Evolutionary conservation across 2,888 invertebrate species (phyloP).

Genomic region (Orchesellides sinensis): DNA sequence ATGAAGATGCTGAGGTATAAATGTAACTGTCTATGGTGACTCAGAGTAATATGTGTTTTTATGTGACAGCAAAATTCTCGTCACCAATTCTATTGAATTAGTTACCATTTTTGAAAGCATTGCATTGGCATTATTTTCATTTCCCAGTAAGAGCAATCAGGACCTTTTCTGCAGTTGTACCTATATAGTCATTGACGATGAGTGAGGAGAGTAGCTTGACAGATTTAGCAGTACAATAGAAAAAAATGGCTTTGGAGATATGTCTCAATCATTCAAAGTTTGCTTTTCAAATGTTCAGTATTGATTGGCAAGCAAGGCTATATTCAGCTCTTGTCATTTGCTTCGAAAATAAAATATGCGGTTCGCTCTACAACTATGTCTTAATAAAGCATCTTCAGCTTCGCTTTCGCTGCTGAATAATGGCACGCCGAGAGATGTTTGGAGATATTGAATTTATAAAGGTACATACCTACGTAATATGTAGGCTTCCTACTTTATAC

Average conservation of each 20-base stretch:
- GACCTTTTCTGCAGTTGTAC: constrained; percentile 27
- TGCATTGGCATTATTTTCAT: constrained; percentile 16
- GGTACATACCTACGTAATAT: too few species aligned
- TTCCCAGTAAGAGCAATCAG: constrained; percentile 33
- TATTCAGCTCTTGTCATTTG: constrained; percentile 37
- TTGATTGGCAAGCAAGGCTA: constrained; percentile 61
- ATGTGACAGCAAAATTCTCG: constrained; percentile 11
- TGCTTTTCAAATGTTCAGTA: constrained; percentile 43
- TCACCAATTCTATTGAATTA: constrained; percentile 14
- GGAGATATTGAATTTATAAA: background rate
- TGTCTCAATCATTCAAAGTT: constrained; percentile 58
- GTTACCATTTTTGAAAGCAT: background rate
- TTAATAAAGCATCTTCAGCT: constrained; percentile 27
- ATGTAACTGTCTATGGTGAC: too few species aligned
- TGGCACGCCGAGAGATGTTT: background rate
- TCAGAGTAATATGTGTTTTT: too few species aligned
- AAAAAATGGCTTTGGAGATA: constrained; percentile 19
- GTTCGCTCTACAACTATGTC: constrained; percentile 5
- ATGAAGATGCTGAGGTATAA: too few species aligned
- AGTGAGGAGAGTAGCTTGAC: constrained; percentile 20
- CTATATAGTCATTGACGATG: constrained; percentile 1
- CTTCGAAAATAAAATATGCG: background rate
- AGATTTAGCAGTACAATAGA: too few species aligned
- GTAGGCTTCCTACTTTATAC: too few species aligned
- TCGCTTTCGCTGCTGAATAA: background rate